Evolutionary conservation across 2,888 invertebrate genomes (phyloP), one percentile per base, ranked within the genome.

Genomic region (Barypeithes pellucidus): DNA sequence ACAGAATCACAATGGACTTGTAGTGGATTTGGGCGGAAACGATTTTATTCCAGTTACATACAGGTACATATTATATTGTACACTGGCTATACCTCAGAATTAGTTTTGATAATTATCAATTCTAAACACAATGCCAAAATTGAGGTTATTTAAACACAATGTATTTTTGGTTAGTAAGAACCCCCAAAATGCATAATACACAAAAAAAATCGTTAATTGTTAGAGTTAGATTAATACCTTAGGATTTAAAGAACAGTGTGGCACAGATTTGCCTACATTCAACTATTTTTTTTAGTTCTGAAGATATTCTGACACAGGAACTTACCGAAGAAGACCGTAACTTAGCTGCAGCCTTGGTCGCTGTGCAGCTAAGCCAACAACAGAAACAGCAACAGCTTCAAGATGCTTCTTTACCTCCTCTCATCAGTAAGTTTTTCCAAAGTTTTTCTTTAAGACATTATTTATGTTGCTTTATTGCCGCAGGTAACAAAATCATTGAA

Each of bases 321-420:
- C 82, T 89, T 62, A 88, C 88, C 9, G 89, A 91, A 82, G 90
- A 91, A 79, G 90, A 90, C 79, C 84, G 90, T 63, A 88, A 89
- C 82, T 83, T 91, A 72, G 90, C 90, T 3, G 90, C 90, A 39
- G 90, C 90, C 22, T 82, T 91, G 63, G 90, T 90, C 16, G 90
- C 90, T 8, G 90, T 90, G 2, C 90, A 91, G 79, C 83, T 90
- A 14, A 89, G 88, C 67, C 90, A 90, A 67, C 90, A 90, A 73
- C 89, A 89, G 75, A 89, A 90, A 76, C 89, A 90, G 43, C 89
- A 89, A 70, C 89, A 88, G 72, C 70, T 84, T 7, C 84, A 85
- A 71, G 85, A 85, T 75, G 80, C 77, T 8, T 54, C 77, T 14
- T 70, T 82, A 54, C 80, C 80, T 5, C 72, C 80, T 3, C 66